These are phyloP conservation scores for Pelusios castaneus DNA, from an alignment of 2,113 vertebrate genomes.

Conservation along the genomic window DNA sequence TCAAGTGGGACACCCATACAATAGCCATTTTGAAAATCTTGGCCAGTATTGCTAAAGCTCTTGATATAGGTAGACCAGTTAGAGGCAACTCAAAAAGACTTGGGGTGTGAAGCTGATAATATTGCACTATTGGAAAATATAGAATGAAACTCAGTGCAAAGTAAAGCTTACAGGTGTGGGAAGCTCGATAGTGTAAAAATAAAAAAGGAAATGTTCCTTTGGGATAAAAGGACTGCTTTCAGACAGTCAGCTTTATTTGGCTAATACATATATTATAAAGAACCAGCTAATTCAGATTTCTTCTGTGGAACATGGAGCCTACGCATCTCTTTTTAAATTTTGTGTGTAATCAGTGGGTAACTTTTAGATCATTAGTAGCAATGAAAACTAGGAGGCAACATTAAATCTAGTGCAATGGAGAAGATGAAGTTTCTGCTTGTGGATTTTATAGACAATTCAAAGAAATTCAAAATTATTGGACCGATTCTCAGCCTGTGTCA, in stretches of 20 bases:
- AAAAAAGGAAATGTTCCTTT: not conserved
- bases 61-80: not conserved
- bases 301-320: not conserved
- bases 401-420: not conserved
- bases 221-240: not conserved
- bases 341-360: not conserved
- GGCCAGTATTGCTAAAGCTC: fast-evolving
- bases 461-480: not conserved
- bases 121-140: fast-evolving
- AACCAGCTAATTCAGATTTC: not conserved
- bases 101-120: not conserved
- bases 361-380: not conserved
- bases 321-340: not conserved
- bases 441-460: not conserved
- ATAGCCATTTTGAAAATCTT: fast-evolving
- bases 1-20: not conserved
- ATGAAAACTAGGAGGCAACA: not conserved
- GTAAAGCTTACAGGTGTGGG: not conserved
- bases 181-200: not conserved
- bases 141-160: not conserved
- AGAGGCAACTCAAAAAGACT: not conserved
- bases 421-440: not conserved
- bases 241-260: not conserved
- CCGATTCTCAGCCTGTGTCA: not conserved
- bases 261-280: not conserved